Evolutionary conservation across 1,140 invertebrate genomes (phyloP), one percentile per base, ranked within the genome.

Genomic region (Drosophila obscura): DNA sequence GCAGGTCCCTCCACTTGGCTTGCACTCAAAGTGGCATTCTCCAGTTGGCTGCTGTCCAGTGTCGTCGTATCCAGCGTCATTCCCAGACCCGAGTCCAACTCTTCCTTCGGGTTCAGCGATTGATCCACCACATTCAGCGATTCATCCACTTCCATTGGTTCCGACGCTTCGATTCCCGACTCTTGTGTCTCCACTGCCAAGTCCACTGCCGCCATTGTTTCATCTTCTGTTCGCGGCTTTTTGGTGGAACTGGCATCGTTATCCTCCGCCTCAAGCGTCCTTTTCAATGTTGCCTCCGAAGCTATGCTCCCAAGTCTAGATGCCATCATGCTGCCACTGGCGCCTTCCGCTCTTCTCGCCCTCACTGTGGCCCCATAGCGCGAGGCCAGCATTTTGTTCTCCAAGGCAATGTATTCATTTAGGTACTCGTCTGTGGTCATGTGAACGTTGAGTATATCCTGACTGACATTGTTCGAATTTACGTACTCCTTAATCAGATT

Each of bases 401-500:
- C 90, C 43, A 91, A 55, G 8, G 63, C 60, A 46, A 91, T 78
- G 35, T 79, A 90, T 58, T 90, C 73, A 19, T 79, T 46, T 5
- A 91, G 55, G 46, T 83, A 91, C 24, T 80, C 84, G 19, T 73
- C 73, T 13, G 82, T 83, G 24, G 67, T 66, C 50, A 81, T 65
- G 22, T 82, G 75, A 26, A 53, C 71, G 31, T 72, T 68, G 0
- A 79, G 56, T 15, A 60, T 65, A 11, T 71, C 78, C 3, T 52
- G 51, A 1, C 69, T 43, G 48, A 90, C 48, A 0, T 81, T 74
- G 43, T 90, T 72, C 5, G 67, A 50, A 22, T 84, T 50, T 0
- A 91, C 81, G 63, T 73, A 91, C 64, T 91, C 88, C 43, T 91
- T 91, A 1, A 91, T 84, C 16, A 90, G 63, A 66, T 82, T 90